phyloP scores from a whole-genome alignment of 1,140 invertebrate genomes.

The Zophobas atratus region DNA sequence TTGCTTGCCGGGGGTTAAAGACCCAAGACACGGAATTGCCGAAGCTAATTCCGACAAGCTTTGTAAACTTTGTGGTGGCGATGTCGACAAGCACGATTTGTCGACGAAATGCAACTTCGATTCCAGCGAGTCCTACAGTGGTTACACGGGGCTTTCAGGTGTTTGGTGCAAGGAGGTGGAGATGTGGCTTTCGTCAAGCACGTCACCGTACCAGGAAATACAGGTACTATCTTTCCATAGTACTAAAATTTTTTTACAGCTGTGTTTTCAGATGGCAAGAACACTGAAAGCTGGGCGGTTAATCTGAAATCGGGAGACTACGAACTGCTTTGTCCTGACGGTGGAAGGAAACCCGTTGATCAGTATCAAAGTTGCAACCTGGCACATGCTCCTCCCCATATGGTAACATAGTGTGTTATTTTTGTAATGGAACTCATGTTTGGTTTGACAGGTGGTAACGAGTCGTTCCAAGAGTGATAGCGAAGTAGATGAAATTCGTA shows the following conservation, averaged over 20 bases:
- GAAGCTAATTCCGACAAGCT: conserved; percentile 60
- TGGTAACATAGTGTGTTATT: conserved; percentile 62
- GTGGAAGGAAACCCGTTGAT: conserved; percentile 68
- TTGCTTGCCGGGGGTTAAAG: conserved; percentile 58
- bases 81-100: conserved; percentile 64
- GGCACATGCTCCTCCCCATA: conserved; percentile 74
- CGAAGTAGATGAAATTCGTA: conserved; percentile 70
- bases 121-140: conserved; percentile 67
- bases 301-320: conserved; percentile 73
- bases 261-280: conserved; percentile 71
- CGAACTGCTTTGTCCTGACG: conserved; percentile 79
- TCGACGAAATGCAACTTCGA: conserved; percentile 67
- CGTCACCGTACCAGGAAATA: conserved; percentile 74
- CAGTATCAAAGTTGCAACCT: conserved; percentile 76
- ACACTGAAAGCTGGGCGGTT: conserved; percentile 73
- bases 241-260: too few relatives aligned
- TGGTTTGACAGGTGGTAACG: conserved; percentile 67
- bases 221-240: conserved; percentile 55
- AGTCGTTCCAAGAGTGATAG: conserved; percentile 67
- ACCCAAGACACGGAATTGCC: conserved; percentile 45
- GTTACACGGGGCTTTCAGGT: conserved; percentile 75
- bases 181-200: conserved; percentile 77
- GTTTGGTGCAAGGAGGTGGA: conserved; percentile 75
- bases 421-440: conserved; percentile 33
- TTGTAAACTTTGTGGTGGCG: conserved; percentile 68